Evolutionary conservation across 2,888 invertebrate species (phyloP).

Genomic region (Tricholauxania praeusta): DNA sequence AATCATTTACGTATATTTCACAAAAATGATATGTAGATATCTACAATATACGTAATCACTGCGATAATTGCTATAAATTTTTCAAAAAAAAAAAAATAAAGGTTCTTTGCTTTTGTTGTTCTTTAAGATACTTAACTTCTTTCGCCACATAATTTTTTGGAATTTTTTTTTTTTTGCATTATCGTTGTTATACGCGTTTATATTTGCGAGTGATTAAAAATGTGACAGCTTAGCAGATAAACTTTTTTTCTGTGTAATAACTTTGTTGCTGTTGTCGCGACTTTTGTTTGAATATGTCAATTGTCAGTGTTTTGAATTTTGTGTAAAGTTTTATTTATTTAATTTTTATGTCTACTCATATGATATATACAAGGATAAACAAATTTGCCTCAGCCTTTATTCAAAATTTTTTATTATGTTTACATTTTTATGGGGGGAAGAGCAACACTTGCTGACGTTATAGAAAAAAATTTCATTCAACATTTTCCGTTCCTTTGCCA

Average conservation of each 20-base stretch:
- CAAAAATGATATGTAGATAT: not conserved
- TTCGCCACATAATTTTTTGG: not conserved
- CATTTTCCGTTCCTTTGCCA: not conserved
- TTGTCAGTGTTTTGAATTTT: not conserved
- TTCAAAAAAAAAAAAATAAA: not conserved
- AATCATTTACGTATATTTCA: constrained; percentile 5
- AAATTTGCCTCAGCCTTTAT: not conserved
- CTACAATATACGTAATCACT: constrained; percentile 1
- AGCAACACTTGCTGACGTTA: constrained; percentile 3
- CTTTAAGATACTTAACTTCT: not conserved
- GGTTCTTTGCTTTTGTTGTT: not conserved
- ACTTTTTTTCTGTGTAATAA: constrained; percentile 1
- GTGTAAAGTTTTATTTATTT: constrained; percentile 1
- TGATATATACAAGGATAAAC: constrained; percentile 28
- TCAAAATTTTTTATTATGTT: constrained; percentile 1
- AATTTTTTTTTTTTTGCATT: constrained; percentile 1
- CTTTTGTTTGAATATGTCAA: not conserved
- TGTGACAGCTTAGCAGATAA: constrained; percentile 13
- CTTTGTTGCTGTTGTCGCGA: not conserved
- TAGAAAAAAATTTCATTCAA: not conserved
- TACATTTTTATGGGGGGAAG: not conserved
- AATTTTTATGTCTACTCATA: constrained; percentile 2
- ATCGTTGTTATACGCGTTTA: not conserved
- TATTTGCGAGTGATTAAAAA: constrained; percentile 16
- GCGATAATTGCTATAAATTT: not conserved